Evolutionary conservation across 2,113 vertebrate genomes (phyloP).

Genomic region (Onychorhynchus coronatus): DNA sequence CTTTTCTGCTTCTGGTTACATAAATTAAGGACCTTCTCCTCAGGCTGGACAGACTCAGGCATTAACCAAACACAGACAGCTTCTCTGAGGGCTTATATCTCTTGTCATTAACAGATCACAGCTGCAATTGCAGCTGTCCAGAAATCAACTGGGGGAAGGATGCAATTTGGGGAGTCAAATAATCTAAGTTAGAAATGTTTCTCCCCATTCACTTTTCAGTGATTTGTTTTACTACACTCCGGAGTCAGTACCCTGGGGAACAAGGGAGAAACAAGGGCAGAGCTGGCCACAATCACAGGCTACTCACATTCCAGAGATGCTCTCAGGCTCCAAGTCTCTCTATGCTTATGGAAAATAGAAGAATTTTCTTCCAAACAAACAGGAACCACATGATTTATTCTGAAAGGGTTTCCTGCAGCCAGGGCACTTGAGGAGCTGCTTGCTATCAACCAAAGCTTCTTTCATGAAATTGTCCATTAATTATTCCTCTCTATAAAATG

Average conservation of each 20-base stretch:
- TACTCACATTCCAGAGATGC: background rate
- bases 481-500: background rate
- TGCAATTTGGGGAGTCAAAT: background rate
- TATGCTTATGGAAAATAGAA: background rate
- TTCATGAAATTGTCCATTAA: background rate
- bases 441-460: background rate
- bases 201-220: background rate
- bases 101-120: background rate
- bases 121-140: background rate
- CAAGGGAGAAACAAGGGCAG: background rate
- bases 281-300: background rate
- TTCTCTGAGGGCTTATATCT: background rate
- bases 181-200: background rate
- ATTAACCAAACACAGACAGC: background rate
- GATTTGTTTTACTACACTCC: background rate
- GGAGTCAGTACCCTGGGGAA: fast-evolving
- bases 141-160: background rate
- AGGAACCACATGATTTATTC: background rate
- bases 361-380: background rate
- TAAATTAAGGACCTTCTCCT: background rate
- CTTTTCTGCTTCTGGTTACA: background rate
- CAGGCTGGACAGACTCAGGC: background rate
- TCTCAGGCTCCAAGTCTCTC: background rate
- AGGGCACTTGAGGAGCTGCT: background rate
- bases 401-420: background rate